A percentile compares a stretch with the other conserved stretches of the same genome.
Evolutionary conservation across 2,797 vertebrate species (phyloP).

Genomic region (Etheostoma perlongum): DNA sequence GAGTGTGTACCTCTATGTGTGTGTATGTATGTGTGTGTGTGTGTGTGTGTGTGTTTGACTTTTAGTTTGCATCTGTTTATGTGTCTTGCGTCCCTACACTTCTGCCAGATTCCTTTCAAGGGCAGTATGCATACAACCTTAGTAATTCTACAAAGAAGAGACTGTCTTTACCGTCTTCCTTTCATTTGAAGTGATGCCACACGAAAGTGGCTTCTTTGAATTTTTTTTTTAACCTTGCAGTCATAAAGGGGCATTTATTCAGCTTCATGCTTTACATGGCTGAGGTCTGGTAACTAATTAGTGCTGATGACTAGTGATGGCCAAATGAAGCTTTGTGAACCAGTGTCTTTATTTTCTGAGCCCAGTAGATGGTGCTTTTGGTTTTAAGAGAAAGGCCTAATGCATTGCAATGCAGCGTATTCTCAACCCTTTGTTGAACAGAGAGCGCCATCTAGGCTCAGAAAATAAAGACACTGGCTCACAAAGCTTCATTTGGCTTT

Average conservation of each 20-base stretch:
- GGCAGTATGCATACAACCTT: slow-evolving; percentile 27
- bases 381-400: no score
- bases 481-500: no score
- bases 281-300: slow-evolving; percentile 38
- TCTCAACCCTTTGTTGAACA: no score
- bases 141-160: slow-evolving; percentile 39
- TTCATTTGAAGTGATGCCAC: slow-evolving; percentile 44
- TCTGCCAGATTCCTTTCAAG: slow-evolving; percentile 40
- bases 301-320: slow-evolving; percentile 13
- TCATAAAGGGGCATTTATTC: slow-evolving; percentile 47
- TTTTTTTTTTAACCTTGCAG: slow-evolving; percentile 38
- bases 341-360: no score
- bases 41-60: slow-evolving; percentile 2
- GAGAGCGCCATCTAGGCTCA: no score
- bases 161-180: slow-evolving; percentile 16
- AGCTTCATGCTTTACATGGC: slow-evolving; percentile 19
- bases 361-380: no score
- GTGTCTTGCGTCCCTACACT: slow-evolving; percentile 5
- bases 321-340: no score
- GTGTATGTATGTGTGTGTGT: not conserved
- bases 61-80: slow-evolving; percentile 20
- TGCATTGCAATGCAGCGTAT: no score
- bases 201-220: slow-evolving; percentile 52
- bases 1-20: slow-evolving; percentile 3
- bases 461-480: no score